phyloP scores from a whole-genome alignment of 2,113 vertebrate species.

The Gadus macrocephalus region DNA sequence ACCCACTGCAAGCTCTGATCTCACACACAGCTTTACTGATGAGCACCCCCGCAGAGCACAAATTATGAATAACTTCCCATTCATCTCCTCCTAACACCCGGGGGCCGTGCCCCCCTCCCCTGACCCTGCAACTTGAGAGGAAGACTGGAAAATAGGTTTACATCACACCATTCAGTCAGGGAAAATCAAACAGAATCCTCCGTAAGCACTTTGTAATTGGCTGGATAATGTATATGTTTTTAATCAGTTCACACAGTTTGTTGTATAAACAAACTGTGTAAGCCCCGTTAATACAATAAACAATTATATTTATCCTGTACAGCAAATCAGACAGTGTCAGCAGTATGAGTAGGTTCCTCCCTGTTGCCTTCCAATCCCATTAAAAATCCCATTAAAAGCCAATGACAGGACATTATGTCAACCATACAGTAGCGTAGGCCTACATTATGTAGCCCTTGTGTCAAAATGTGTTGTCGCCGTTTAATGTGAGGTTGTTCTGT shows the following conservation, averaged over 20 bases:
- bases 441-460: not conserved
- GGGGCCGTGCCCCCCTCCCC: not conserved
- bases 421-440: not conserved
- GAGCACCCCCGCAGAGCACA: not conserved
- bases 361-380: too few relatives aligned
- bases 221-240: too few relatives aligned
- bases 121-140: not conserved
- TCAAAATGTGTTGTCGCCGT: not conserved
- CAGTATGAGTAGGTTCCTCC: not conserved
- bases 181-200: not conserved
- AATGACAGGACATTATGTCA: not conserved
- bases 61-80: conserved; percentile 1
- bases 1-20: not conserved
- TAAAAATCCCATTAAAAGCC: too few relatives aligned
- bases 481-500: not conserved
- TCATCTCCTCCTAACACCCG: not conserved
- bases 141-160: not conserved
- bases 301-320: not conserved
- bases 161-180: not conserved
- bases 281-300: too few relatives aligned
- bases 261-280: too few relatives aligned
- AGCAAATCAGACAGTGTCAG: not conserved
- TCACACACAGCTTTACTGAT: not conserved
- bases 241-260: too few relatives aligned
- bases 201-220: too few relatives aligned